A percentile compares a stretch with the other conserved stretches of the same genome.
Conservation (phyloP, 53 echinoderm and acorn worm genomes). For the Mesocentrotus franciscanus region DNA sequence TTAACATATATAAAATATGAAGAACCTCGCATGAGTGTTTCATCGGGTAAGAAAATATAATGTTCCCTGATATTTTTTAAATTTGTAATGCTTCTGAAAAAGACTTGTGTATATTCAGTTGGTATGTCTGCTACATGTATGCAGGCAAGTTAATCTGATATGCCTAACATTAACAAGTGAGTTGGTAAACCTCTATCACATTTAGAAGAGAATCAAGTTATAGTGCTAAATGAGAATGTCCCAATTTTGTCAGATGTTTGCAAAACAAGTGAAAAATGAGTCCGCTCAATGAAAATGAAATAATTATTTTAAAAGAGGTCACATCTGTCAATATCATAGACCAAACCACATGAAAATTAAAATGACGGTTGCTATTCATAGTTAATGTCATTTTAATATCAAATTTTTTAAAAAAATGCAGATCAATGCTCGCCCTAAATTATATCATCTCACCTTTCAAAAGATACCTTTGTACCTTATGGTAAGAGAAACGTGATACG, state of each 20-base stretch:
- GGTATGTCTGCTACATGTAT: neutral
- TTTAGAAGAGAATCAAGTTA: neutral
- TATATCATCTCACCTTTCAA: conserved; percentile 27
- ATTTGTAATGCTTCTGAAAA: neutral
- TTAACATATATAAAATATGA: neutral
- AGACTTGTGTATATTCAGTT: neutral
- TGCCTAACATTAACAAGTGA: neutral
- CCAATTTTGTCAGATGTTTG: too few species aligned
- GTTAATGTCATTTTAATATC: neutral
- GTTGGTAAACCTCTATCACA: neutral
- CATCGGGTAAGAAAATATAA: too few species aligned
- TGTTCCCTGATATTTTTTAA: too few species aligned
- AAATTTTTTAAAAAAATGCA: neutral
- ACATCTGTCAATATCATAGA: too few species aligned
- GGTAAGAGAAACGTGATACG: neutral
- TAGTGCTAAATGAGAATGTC: neutral
- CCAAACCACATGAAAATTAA: neutral
- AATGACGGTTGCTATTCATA: neutral
- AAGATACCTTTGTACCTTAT: neutral
- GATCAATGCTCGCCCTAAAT: neutral
- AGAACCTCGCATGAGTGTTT: neutral
- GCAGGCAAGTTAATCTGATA: neutral
- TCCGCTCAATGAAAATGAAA: too few species aligned
- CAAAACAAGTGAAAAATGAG: too few species aligned
- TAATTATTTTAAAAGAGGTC: too few species aligned